Evolutionary conservation across 2,797 vertebrate genomes (phyloP), one percentile per base, ranked within the genome.

Genomic region (Crossoptilon crossoptilon): DNA sequence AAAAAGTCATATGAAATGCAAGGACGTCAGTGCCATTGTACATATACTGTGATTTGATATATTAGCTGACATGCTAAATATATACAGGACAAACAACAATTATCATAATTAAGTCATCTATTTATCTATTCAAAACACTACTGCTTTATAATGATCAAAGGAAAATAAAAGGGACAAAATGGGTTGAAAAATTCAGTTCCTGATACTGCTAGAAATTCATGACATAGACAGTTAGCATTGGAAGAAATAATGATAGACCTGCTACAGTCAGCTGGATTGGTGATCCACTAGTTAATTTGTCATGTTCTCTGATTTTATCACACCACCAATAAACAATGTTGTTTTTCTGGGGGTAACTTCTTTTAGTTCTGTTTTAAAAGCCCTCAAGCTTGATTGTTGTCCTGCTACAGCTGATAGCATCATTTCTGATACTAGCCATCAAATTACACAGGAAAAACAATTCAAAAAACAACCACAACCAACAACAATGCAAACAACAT

Each of bases 381-480:
- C 7, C 22, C 37, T 55, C 10, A 9, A 62, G 24, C 27, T 84
- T 44, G 33, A 29, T 53, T 22, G n/a, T 53, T 56, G n/a, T 2
- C 12, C 3, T 70, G 5, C 15, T 29, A 31, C 6, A 72, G 51
- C 1, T 63, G 37, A 77, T 77, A 46, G 21, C 3, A 90, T 41
- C 0, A 24, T 75, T 86, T 86, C 35, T 62, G 11, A 26, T 27
- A 46, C 68, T 5, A 89, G 24, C 8, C 1, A n/a, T 3, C 10
- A 81, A 81, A 70, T 16, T 51, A n/a, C 29, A 62, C 26, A 1
- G 16, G 6, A 14, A 62, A 53, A 63, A 41, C 19, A 35, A 68
- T 27, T 8, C 16, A 37, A 18, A 5, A 41, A 44, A 29, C 7
- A 1, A 1, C 1, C 1, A 64, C 8, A 8, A 63, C 17, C 39